Evolutionary conservation across 2,888 invertebrate genomes (phyloP).

Genomic region (Patella caerulea): DNA sequence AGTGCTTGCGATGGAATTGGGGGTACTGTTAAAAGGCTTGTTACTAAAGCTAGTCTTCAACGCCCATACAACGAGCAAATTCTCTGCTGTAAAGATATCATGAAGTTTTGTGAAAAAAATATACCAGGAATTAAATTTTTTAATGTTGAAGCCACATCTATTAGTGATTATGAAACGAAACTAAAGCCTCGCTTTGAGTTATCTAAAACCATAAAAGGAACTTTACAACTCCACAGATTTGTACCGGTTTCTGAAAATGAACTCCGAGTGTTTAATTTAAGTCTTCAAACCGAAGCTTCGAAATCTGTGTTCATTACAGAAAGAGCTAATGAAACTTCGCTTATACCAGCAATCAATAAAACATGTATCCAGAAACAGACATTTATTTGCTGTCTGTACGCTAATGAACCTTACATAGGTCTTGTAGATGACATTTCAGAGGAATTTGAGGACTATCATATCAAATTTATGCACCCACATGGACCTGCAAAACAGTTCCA

Average conservation of each 20-base stretch:
- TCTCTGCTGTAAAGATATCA: neutral
- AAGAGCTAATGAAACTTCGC: neutral
- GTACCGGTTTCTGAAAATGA: slow-evolving; percentile 3
- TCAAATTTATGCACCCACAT: neutral
- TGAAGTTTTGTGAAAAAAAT: slow-evolving; percentile 10
- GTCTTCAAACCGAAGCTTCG: neutral
- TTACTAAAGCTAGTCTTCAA: slow-evolving; percentile 19
- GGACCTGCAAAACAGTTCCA: neutral
- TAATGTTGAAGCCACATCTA: neutral
- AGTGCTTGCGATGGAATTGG: slow-evolving; percentile 22
- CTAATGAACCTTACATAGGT: neutral
- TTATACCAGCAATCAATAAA: neutral
- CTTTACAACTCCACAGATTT: neutral
- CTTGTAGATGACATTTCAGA: slow-evolving; percentile 11
- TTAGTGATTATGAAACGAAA: neutral
- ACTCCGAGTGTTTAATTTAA: neutral
- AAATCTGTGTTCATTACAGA: too few relatives aligned
- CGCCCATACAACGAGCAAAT: slow-evolving; percentile 11
- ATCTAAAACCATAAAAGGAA: slow-evolving; percentile 8
- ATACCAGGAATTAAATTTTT: slow-evolving; percentile 13
- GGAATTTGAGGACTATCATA: slow-evolving; percentile 11
- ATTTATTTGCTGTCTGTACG: slow-evolving; percentile 9
- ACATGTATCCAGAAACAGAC: neutral
- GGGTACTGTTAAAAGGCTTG: slow-evolving; percentile 18
- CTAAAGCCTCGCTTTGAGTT: slow-evolving; percentile 8